Percentiles rank a stretch among this genome's conserved stretches.
phyloP scores from a whole-genome alignment of 1,140 invertebrate genomes.

The Drosophila varians region DNA sequence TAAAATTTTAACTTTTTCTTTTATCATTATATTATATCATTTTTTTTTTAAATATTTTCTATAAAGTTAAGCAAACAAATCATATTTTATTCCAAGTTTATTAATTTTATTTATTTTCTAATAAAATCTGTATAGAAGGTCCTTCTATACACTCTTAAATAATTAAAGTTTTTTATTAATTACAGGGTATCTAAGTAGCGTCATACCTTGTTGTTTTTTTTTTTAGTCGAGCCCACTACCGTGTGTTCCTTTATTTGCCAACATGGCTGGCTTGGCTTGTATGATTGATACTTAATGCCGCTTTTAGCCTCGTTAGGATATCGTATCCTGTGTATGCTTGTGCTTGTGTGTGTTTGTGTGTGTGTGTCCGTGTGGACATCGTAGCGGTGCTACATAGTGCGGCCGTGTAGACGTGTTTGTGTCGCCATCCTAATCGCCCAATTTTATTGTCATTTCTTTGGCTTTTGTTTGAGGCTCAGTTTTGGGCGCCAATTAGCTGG shows the following conservation, averaged over 20 bases:
- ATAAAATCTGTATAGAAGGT: too few species aligned
- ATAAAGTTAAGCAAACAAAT: too few species aligned
- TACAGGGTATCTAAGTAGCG: not conserved
- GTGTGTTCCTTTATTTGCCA: slow-evolving; percentile 54
- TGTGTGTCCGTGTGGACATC: slow-evolving; percentile 3
- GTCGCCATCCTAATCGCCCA: slow-evolving; percentile 51
- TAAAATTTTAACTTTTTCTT: too few species aligned
- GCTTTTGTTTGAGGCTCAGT: slow-evolving; percentile 68
- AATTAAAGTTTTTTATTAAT: too few species aligned
- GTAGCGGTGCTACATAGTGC: not conserved
- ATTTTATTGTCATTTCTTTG: slow-evolving; percentile 76
- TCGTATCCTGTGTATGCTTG: slow-evolving; percentile 32
- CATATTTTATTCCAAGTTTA: not conserved
- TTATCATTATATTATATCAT: too few species aligned
- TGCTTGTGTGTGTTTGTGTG: not conserved
- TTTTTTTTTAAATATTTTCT: too few species aligned
- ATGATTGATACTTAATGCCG: slow-evolving; percentile 80
- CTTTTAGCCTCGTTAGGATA: slow-evolving; percentile 77
- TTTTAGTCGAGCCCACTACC: not conserved
- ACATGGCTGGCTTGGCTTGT: slow-evolving; percentile 52
- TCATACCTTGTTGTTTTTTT: too few species aligned
- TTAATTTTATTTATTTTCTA: too few species aligned
- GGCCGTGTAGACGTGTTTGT: slow-evolving; percentile 15
- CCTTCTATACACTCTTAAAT: too few species aligned
- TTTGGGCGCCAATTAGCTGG: slow-evolving; percentile 64